Evolutionary conservation across 1,140 invertebrate genomes (phyloP).

Genomic region (Hycleus cichorii): DNA sequence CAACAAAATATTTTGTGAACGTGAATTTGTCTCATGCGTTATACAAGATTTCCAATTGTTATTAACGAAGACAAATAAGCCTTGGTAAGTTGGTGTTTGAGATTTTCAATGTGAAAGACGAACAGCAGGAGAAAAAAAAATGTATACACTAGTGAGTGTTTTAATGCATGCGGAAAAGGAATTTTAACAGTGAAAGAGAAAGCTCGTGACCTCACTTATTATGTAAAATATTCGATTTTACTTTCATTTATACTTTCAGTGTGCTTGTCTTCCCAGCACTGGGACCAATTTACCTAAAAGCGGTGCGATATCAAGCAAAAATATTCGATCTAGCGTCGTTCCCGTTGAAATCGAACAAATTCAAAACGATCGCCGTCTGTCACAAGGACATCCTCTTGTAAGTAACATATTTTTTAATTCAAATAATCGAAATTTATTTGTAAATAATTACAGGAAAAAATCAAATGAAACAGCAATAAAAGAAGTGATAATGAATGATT

Average conservation of each 20-base stretch:
- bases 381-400: slow-evolving; percentile 16
- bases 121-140: too few relatives aligned
- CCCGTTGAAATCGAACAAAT: slow-evolving; percentile 17
- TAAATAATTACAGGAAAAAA: not conserved
- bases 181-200: slow-evolving; percentile 31
- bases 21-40: slow-evolving; percentile 32
- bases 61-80: slow-evolving; percentile 25
- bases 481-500: slow-evolving; percentile 21
- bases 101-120: too few relatives aligned
- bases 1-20: slow-evolving; percentile 31
- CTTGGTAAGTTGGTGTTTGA: slow-evolving; percentile 23
- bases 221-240: slow-evolving; percentile 35
- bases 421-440: slow-evolving; percentile 14
- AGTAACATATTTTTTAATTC: slow-evolving; percentile 3
- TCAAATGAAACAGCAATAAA: not conserved
- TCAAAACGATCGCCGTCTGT: slow-evolving; percentile 28
- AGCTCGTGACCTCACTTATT: slow-evolving; percentile 27
- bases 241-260: slow-evolving; percentile 37
- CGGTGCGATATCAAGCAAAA: slow-evolving; percentile 31
- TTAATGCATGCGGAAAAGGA: slow-evolving; percentile 25
- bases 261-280: slow-evolving; percentile 30
- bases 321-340: slow-evolving; percentile 32
- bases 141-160: not conserved
- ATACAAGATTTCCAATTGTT: slow-evolving; percentile 27
- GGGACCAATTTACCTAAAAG: slow-evolving; percentile 31